These are phyloP conservation scores for Meta bourneti DNA, from an alignment of 2,888 invertebrate genomes.

Conservation along the genomic window DNA sequence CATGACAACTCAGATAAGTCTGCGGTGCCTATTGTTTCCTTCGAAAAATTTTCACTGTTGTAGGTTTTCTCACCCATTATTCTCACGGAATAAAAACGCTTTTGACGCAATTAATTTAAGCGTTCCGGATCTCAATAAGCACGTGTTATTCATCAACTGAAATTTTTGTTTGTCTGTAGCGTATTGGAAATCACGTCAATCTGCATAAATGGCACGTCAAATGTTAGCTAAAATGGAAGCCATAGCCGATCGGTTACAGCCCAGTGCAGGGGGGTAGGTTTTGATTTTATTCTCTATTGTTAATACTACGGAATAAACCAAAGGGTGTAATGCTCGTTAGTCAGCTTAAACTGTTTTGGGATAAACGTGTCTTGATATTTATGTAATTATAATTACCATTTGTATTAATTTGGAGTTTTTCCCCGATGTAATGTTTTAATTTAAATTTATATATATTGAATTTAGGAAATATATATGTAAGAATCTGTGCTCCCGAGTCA, in stretches of 20 bases:
- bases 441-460: too few species aligned
- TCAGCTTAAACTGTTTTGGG: too few species aligned
- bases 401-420: too few species aligned
- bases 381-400: too few species aligned
- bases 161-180: not conserved
- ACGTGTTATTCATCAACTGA: not conserved
- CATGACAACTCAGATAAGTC: constrained; percentile 59
- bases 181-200: not conserved
- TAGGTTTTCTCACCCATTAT: not conserved
- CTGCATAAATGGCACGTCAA: constrained; percentile 32
- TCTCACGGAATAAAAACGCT: not conserved
- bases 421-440: too few species aligned
- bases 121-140: not conserved
- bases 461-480: too few species aligned
- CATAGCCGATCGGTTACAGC: constrained; percentile 64
- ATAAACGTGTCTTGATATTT: too few species aligned
- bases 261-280: constrained; percentile 29
- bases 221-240: constrained; percentile 67
- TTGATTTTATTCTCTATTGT: not conserved
- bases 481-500: too few species aligned
- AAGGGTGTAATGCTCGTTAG: too few species aligned
- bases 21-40: constrained; percentile 17
- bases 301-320: not conserved
- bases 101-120: not conserved
- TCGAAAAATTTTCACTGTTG: not conserved